Base-by-base conservation (phyloP, 1,140 invertebrate genomes). In the Calycopis cecrops region DNA sequence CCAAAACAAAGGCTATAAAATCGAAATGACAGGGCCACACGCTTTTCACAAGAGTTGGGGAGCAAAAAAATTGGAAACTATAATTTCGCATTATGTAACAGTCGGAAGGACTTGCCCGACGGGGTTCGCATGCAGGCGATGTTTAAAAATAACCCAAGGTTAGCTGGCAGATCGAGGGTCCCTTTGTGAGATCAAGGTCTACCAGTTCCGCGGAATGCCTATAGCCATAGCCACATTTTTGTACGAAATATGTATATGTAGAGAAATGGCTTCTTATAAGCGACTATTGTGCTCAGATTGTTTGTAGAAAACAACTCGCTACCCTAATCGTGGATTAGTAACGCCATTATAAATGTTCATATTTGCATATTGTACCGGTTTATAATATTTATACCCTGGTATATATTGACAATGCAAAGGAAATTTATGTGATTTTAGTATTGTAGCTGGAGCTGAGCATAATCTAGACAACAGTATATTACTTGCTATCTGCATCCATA, bases 81-180 rank as follows among this genome's bases (percentile, higher is more conserved):
- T 80, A 83, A 83, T 85, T 83, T 83, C 75, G 78, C 73, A 82
- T 86, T 86, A 86, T 83, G 79, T 84, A 86, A 86, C 76, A 84
- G 69, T 78, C 76, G 83, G 79, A 84, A 84, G 78, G 71, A 86
- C 73, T 76, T 61, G 82, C 65, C 59, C 44, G 77, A 66, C 77
- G 65, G 79, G 83, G 77, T 79, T 78, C 78, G 76, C 71, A 79
- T 84, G 79, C 80, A 82, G 67, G 67, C 68, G 68, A 66, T 67
- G 71, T 74, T 76, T 85, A 81, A 85, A 86, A 86, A 86, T 86
- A 86, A 82, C 80, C 63, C 79, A 86, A 84, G 83, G 83, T 81
- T 84, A 84, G 69, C 74, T 61, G 65, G 74, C 72, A 67, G 71
- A 63, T 63, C 60, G 73, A 81, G 80, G 80, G 80, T 86, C 74